These are phyloP conservation scores for Ictalurus punctatus DNA, from an alignment of 2,113 vertebrate genomes.

Conservation along the genomic window DNA sequence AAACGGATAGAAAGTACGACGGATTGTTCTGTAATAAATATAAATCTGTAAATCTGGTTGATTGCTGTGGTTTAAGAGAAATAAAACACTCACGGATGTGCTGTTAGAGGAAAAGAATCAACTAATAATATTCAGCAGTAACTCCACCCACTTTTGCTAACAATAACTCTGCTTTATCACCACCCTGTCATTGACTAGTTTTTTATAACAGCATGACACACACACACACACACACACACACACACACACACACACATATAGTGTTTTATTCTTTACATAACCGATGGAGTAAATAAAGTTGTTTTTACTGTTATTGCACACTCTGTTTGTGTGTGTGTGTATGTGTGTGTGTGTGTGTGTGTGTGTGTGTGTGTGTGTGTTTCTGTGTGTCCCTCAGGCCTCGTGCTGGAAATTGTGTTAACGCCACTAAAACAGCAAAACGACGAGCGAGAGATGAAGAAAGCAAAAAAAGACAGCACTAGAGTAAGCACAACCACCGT, in stretches of 20 bases:
- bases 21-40: no score
- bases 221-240: background rate
- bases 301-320: background rate
- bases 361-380: slow-evolving; percentile 7
- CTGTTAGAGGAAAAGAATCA: background rate
- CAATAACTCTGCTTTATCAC: no score
- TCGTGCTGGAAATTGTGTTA: slow-evolving; percentile 31
- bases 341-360: background rate
- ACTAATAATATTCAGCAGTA: background rate
- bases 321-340: no score
- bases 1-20: no score
- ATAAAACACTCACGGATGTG: background rate
- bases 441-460: background rate
- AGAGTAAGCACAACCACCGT: background rate
- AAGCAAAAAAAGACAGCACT: background rate
- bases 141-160: no score
- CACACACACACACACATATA: no score
- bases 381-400: slow-evolving; percentile 5
- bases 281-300: background rate
- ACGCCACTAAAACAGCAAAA: slow-evolving; percentile 17
- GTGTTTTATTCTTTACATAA: background rate
- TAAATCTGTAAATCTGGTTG: background rate
- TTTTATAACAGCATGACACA: background rate
- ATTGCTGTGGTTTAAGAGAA: background rate
- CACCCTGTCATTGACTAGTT: no score